A percentile compares a stretch with the other conserved stretches of the same genome.
These are phyloP conservation scores for Oligia latruncula DNA, from an alignment of 2,888 invertebrate genomes.

Conservation along the genomic window DNA sequence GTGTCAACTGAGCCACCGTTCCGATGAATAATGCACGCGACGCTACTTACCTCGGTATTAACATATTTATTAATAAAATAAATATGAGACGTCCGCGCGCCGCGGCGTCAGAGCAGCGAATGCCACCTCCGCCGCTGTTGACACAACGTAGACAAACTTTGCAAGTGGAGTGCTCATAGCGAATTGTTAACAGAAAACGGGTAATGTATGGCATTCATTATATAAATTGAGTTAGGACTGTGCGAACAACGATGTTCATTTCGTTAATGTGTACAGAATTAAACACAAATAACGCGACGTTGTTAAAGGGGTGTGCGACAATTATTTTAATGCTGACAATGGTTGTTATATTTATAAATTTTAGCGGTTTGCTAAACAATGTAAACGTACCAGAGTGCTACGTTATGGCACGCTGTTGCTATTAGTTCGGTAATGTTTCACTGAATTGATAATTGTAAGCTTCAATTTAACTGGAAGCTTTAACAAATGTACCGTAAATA, in stretches of 20 bases:
- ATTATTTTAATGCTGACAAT: slow-evolving; percentile 68
- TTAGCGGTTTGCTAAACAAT: slow-evolving; percentile 58
- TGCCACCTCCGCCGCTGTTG: slow-evolving; percentile 78
- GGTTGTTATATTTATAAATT: slow-evolving; percentile 64
- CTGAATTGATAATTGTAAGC: slow-evolving; percentile 24
- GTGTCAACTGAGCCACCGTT: slow-evolving; percentile 88
- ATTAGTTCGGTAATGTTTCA: slow-evolving; percentile 41
- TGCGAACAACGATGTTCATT: slow-evolving; percentile 84
- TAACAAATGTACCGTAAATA: slow-evolving; percentile 3
- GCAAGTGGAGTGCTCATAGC: slow-evolving; percentile 78
- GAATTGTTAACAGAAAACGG: slow-evolving; percentile 84
- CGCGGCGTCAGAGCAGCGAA: slow-evolving; percentile 73
- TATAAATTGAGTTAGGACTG: slow-evolving; percentile 86
- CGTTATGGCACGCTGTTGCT: slow-evolving; percentile 13
- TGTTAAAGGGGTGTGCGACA: slow-evolving; percentile 65
- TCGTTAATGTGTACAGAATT: slow-evolving; percentile 86
- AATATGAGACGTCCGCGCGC: slow-evolving; percentile 85
- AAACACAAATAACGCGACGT: slow-evolving; percentile 80
- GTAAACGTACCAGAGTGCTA: slow-evolving; percentile 45
- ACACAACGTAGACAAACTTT: slow-evolving; percentile 81
- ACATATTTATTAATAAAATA: slow-evolving; percentile 91
- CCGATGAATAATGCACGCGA: slow-evolving; percentile 88
- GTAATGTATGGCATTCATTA: slow-evolving; percentile 89
- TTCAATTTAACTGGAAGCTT: background rate
- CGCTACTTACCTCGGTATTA: slow-evolving; percentile 89